Percentiles rank a stretch among this genome's conserved stretches.
Evolutionary conservation across 1,140 invertebrate genomes (phyloP).

Genomic region (Brachionus koreanus): DNA sequence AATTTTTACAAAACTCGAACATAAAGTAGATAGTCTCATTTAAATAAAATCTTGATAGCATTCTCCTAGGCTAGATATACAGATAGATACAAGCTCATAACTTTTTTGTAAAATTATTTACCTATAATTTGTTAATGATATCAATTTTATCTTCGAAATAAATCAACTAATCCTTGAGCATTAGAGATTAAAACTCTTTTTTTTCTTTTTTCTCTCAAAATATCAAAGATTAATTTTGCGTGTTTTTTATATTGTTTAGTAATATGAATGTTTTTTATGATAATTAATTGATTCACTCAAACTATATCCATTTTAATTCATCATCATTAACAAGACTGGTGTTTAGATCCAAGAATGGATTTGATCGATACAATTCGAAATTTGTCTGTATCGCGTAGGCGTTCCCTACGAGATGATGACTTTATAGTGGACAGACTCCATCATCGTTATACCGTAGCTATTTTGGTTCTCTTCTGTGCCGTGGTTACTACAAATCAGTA

Average conservation of each 20-base stretch:
- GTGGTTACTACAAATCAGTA: conserved; percentile 37
- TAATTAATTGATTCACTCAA: not conserved
- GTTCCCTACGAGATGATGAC: conserved; percentile 37
- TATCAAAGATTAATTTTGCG: conserved; percentile 3
- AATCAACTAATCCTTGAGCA: conserved; percentile 1
- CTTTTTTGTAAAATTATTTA: not conserved
- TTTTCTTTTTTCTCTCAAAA: not conserved
- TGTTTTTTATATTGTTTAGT: not conserved
- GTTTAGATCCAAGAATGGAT: not conserved
- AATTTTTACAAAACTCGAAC: not conserved
- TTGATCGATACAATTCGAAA: conserved; percentile 39
- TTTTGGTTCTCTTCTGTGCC: conserved; percentile 39
- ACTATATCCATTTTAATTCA: not conserved
- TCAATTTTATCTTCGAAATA: conserved; percentile 4
- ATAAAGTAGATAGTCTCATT: not conserved
- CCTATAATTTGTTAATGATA: conserved; percentile 4
- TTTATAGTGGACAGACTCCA: conserved; percentile 40
- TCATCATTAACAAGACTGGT: not conserved
- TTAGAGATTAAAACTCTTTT: not conserved
- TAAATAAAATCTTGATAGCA: not conserved
- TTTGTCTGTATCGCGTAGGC: conserved; percentile 21
- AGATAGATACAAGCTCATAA: not conserved
- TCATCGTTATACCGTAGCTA: conserved; percentile 36
- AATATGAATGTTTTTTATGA: conserved; percentile 2
- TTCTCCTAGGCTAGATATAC: not conserved